phyloP scores from a whole-genome alignment of 2,888 invertebrate species.

The Pollenia labialis region DNA sequence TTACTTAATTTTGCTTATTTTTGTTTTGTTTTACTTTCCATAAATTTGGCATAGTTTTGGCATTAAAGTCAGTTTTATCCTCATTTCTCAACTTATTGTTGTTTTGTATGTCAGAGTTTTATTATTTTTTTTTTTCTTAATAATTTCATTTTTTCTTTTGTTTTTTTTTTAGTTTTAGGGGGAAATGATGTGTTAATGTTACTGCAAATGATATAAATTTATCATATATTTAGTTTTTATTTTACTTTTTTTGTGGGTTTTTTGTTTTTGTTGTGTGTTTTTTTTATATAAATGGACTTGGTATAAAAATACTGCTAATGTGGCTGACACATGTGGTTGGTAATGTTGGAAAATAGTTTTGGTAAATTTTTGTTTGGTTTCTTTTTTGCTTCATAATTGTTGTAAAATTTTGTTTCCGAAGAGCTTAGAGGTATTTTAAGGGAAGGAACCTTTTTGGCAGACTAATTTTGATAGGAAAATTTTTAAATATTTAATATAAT shows the following conservation, averaged over 20 bases:
- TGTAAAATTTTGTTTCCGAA: not conserved
- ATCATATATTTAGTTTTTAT: constrained; percentile 20
- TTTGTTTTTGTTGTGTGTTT: not conserved
- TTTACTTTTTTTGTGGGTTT: not conserved
- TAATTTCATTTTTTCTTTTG: not conserved
- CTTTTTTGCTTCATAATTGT: not conserved
- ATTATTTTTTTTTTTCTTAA: not conserved
- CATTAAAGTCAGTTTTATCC: not conserved
- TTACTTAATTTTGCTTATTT: not conserved
- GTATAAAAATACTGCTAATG: constrained; percentile 48
- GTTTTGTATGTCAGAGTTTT: not conserved
- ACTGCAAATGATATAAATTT: constrained; percentile 48
- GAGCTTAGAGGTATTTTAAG: constrained; percentile 9
- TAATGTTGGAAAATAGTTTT: constrained; percentile 57
- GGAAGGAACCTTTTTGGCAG: constrained; percentile 1
- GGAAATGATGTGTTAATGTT: constrained; percentile 35
- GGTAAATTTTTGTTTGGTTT: constrained; percentile 40
- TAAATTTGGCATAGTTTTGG: not conserved
- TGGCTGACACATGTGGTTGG: constrained; percentile 63
- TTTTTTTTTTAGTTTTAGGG: not conserved
- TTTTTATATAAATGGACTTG: not conserved
- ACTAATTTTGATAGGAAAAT: not conserved
- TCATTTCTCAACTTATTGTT: constrained; percentile 16
- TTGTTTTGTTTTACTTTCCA: not conserved
- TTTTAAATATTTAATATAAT: not conserved